Conservation (phyloP, 2,888 invertebrate species). For the Chalcosyrphus nemorum region DNA sequence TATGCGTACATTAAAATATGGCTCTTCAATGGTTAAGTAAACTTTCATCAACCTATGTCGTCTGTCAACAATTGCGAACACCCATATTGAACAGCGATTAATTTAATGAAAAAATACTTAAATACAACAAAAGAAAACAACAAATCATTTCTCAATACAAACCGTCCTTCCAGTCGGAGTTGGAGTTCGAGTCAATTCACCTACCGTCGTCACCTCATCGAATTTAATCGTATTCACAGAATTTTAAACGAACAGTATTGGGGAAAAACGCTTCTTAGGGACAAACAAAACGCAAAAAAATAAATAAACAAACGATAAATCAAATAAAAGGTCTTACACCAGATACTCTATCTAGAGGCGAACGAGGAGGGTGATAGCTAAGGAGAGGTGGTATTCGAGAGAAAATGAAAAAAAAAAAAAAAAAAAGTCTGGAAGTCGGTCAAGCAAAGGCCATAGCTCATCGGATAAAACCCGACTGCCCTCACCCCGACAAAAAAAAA, state of each 20-base stretch:
- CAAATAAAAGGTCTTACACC: slow-evolving; percentile 22
- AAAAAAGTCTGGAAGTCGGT: slow-evolving; percentile 43
- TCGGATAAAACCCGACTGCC: neutral
- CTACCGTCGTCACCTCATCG: slow-evolving; percentile 44
- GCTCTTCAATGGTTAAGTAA: slow-evolving; percentile 46
- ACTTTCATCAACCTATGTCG: slow-evolving; percentile 11
- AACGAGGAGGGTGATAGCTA: neutral
- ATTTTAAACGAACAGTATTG: slow-evolving; percentile 29
- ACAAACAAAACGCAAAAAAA: slow-evolving; percentile 18
- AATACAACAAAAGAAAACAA: slow-evolving; percentile 1
- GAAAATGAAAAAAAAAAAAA: no score
- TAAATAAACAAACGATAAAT: slow-evolving; percentile 31
- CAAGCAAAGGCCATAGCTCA: slow-evolving; percentile 25
- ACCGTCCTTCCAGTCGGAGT: slow-evolving; percentile 20
- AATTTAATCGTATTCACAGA: slow-evolving; percentile 41
- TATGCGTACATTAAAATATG: slow-evolving; percentile 46
- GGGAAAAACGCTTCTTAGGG: slow-evolving; percentile 45
- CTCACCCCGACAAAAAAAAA: no score
- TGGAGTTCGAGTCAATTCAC: slow-evolving; percentile 34
- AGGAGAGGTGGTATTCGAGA: neutral
- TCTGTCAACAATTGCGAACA: slow-evolving; percentile 33
- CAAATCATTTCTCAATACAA: slow-evolving; percentile 33
- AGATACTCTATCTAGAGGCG: neutral
- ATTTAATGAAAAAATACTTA: slow-evolving; percentile 12
- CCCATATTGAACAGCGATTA: slow-evolving; percentile 48